Conservation (phyloP, 1,140 invertebrate species). For the Lanistes nyassanus region DNA sequence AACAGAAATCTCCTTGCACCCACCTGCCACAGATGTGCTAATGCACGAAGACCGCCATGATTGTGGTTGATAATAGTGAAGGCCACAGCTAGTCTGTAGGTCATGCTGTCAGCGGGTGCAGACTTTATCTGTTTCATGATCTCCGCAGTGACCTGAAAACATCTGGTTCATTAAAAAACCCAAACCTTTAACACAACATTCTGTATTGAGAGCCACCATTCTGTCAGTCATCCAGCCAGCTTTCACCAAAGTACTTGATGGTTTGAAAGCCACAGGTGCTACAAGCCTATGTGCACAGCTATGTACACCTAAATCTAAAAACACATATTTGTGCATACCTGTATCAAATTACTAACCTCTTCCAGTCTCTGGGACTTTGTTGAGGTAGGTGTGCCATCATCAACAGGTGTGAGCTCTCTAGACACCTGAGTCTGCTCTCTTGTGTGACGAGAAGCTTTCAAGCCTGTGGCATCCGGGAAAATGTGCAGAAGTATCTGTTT, state of each 20-base stretch:
- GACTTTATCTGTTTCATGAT: conserved; percentile 73
- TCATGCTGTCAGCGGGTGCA: conserved; percentile 80
- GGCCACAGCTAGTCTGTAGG: conserved; percentile 85
- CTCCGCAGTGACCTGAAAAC: conserved; percentile 4
- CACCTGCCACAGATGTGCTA: conserved; percentile 88
- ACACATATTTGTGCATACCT: too few relatives aligned
- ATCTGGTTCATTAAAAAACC: too few relatives aligned
- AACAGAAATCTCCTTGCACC: neutral
- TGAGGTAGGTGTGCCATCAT: neutral
- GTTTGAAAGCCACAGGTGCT: too few relatives aligned
- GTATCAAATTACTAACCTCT: conserved; percentile 15
- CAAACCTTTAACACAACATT: too few relatives aligned
- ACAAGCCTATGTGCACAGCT: too few relatives aligned
- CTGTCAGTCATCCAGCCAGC: too few relatives aligned
- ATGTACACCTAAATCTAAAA: too few relatives aligned
- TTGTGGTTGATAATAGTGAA: conserved; percentile 81
- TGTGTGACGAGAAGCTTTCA: conserved; percentile 22
- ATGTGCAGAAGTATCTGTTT: conserved; percentile 80
- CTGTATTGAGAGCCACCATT: too few relatives aligned
- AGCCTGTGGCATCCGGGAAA: conserved; percentile 87
- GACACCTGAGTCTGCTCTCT: conserved; percentile 12
- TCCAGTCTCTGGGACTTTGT: conserved; percentile 10
- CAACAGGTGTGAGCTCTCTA: conserved; percentile 16
- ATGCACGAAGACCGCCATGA: conserved; percentile 80
- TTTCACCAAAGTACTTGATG: too few relatives aligned